Percentiles rank a stretch among this genome's conserved stretches.
Conservation (phyloP, 2,797 vertebrate genomes). For the Semaprochilodus insignis region DNA sequence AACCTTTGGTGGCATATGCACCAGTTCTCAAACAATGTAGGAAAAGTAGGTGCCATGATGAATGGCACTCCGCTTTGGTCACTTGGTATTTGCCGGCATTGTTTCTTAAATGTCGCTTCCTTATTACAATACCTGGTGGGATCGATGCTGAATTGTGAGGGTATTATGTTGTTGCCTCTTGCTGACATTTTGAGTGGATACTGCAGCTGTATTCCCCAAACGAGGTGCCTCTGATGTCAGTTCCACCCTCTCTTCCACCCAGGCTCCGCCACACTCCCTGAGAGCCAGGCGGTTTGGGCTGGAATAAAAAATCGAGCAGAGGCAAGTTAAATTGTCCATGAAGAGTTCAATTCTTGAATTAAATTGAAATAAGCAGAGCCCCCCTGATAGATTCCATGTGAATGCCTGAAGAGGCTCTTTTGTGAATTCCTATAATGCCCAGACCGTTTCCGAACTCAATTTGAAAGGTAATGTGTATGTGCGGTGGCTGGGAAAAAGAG, state of each 20-base stretch:
- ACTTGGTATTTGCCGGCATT: conserved; percentile 66
- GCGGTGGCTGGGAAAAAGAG: conserved; percentile 45
- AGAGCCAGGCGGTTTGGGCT: conserved; percentile 30
- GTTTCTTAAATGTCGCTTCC: conserved; percentile 72
- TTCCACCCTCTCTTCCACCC: conserved; percentile 39
- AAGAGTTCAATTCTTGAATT: conserved; percentile 61
- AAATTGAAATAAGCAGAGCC: conserved; percentile 61
- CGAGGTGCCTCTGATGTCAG: conserved; percentile 58
- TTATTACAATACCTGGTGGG: conserved; percentile 73
- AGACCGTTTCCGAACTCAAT: conserved; percentile 57
- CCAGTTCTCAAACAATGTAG: conserved; percentile 44
- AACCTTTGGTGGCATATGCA: conserved; percentile 49
- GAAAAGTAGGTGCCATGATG: conserved; percentile 46
- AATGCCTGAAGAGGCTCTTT: conserved; percentile 57
- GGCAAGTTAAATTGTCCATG: conserved; percentile 56
- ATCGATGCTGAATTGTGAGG: conserved; percentile 65
- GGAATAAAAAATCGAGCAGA: conserved; percentile 35
- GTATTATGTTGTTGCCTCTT: conserved; percentile 72
- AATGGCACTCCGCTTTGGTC: conserved; percentile 46
- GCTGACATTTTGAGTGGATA: conserved; percentile 78
- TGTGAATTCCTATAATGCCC: conserved; percentile 60
- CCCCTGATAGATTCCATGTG: conserved; percentile 48
- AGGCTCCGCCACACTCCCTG: conserved; percentile 5
- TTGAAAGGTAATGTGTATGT: conserved; percentile 57
- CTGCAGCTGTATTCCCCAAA: conserved; percentile 69